Percentiles rank a stretch among this genome's conserved stretches.
phyloP scores from a whole-genome alignment of 1,140 invertebrate genomes.

The Drosophila lacertosa region DNA sequence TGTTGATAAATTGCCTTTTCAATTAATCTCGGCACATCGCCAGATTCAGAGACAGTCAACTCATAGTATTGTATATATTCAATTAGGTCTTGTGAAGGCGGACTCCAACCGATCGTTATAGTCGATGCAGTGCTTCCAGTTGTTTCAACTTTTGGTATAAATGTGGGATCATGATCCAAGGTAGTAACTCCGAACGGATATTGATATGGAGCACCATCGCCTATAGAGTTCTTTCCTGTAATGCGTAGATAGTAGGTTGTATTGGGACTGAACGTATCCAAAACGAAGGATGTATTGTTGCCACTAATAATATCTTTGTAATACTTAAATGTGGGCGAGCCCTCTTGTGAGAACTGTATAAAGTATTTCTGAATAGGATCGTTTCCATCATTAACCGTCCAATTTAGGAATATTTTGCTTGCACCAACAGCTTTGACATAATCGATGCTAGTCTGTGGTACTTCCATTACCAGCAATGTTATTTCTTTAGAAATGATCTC shows the following conservation, averaged over 20 bases:
- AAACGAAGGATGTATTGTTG: slow-evolving; percentile 87
- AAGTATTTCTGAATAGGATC: slow-evolving; percentile 88
- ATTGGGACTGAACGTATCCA: slow-evolving; percentile 86
- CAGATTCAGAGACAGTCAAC: slow-evolving; percentile 87
- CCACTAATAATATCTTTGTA: slow-evolving; percentile 85
- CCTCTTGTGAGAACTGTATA: slow-evolving; percentile 87
- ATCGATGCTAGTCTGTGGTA: slow-evolving; percentile 89
- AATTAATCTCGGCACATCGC: slow-evolving; percentile 85
- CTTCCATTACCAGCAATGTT: slow-evolving; percentile 88
- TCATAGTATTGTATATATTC: slow-evolving; percentile 91
- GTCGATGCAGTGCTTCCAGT: slow-evolving; percentile 91
- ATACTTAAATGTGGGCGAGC: slow-evolving; percentile 84
- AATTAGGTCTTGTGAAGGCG: slow-evolving; percentile 87
- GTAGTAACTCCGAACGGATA: slow-evolving; percentile 86
- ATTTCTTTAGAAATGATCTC: slow-evolving; percentile 63
- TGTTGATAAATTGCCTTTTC: slow-evolving; percentile 87
- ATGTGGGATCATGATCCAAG: slow-evolving; percentile 89
- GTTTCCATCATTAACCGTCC: slow-evolving; percentile 92
- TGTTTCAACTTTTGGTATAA: slow-evolving; percentile 90
- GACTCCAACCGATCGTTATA: slow-evolving; percentile 91
- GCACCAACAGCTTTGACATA: slow-evolving; percentile 90
- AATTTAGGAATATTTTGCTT: slow-evolving; percentile 91
- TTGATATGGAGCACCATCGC: slow-evolving; percentile 83
- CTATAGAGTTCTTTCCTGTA: slow-evolving; percentile 85
- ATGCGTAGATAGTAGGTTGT: slow-evolving; percentile 87